Conservation (phyloP, 2,888 invertebrate genomes). For the Tetranychus truncatus region DNA sequence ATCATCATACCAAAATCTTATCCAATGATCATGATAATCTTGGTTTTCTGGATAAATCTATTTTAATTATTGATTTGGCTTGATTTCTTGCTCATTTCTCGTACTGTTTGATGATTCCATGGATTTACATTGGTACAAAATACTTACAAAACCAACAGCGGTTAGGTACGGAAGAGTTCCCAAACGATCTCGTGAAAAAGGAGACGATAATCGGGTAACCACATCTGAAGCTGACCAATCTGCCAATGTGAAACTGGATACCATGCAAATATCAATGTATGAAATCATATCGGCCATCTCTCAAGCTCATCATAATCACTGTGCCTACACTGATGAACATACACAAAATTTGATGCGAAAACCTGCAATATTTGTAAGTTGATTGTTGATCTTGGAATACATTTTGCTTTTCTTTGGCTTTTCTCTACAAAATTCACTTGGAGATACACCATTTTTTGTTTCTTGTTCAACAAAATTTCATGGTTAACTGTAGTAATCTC, state of each 20-base stretch:
- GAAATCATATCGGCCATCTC: constrained; percentile 60
- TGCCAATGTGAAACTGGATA: constrained; percentile 28
- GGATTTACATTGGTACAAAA: not conserved
- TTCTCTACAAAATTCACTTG: no score
- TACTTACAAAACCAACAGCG: constrained; percentile 40
- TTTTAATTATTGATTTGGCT: not conserved
- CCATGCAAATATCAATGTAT: constrained; percentile 46
- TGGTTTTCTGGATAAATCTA: not conserved
- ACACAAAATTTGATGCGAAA: constrained; percentile 49
- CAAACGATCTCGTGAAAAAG: constrained; percentile 57
- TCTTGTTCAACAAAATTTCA: not conserved
- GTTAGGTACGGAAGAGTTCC: constrained; percentile 91
- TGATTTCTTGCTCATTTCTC: not conserved
- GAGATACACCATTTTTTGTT: no score
- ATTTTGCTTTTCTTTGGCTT: not conserved
- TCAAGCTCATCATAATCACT: constrained; percentile 63
- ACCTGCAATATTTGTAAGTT: constrained; percentile 44
- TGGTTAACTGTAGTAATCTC: not conserved
- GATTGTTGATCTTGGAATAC: not conserved
- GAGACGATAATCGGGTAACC: constrained; percentile 34
- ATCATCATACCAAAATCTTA: no score
- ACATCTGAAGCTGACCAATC: constrained; percentile 28
- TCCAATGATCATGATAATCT: no score
- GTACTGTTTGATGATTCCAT: not conserved
- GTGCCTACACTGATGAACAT: constrained; percentile 69